Evolutionary conservation across 2,797 vertebrate species (phyloP), one percentile per base, ranked within the genome.

Genomic region (Chrysolophus pictus): DNA sequence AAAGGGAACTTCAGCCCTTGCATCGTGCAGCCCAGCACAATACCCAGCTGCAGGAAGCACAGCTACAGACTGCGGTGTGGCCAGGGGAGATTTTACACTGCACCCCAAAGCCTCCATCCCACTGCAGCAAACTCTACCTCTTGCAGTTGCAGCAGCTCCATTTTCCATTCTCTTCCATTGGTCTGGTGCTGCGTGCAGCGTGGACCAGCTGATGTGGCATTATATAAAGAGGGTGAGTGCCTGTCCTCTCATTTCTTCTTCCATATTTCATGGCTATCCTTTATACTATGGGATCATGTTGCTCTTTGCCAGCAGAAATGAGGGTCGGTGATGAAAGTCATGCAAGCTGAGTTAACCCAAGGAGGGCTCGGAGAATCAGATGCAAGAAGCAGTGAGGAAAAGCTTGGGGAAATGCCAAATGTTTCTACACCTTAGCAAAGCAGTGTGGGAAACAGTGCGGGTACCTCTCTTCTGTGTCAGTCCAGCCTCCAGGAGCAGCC

Each of bases 141-240:
- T 73, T 1, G 1, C 13, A 56, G 67, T 55, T 68, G 79, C 70
- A 62, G 79, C 64, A 71, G 2, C 46, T 79, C 26, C 1, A 0
- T 26, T 2, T 3, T 7, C 7, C 0, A 3, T 8, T 59, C 51
- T 49, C 39, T 28, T 46, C 4, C 0, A 0, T 21, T 5, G 4
- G 39, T 5, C 53, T 55, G 59, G 64, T 10, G 37, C 33, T 68
- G 71, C 67, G 31, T 37, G 65, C 4, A 3, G 17, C 13, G 1
- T 0, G 6, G 63, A 19, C 35, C 2, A 4, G 31, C 21, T 35
- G 51, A 5, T 17, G 16, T 13, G 59, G 39, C 5, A 1, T 2
- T 11, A 4, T 28, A 13, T 17, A 10, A 12, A 79, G 56, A 29
- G 4, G 7, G 14, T 5, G 10, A 69, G 10, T 58, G 31, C 1